Percentiles rank a stretch among this genome's conserved stretches.
Conservation (phyloP, 2,113 vertebrate species). For the Pyxicephalus adspersus region DNA sequence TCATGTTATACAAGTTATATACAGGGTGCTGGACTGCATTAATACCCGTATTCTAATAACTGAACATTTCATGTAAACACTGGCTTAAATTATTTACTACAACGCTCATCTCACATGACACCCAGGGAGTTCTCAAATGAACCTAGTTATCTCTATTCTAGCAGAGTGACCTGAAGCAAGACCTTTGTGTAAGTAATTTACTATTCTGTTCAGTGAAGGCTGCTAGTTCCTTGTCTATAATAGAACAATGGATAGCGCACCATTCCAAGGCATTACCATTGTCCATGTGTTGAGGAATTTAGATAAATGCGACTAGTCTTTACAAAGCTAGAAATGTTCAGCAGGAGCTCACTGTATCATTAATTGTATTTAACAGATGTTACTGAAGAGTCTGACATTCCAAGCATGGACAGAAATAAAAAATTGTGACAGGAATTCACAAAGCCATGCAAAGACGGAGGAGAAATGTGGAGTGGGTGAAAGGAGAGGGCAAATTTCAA, state of each 20-base stretch:
- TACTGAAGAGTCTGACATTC: neutral
- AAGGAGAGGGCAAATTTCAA: no score
- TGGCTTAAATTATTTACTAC: constrained; percentile 21
- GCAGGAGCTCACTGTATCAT: neutral
- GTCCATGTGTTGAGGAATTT: constrained; percentile 4
- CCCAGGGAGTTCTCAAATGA: constrained; percentile 45
- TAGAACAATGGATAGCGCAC: constrained; percentile 48
- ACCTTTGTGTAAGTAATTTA: constrained; percentile 55
- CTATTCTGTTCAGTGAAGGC: constrained; percentile 44
- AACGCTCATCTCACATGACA: constrained; percentile 27
- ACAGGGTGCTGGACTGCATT: neutral
- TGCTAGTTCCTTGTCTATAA: constrained; percentile 42
- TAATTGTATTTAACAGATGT: neutral
- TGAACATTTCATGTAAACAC: constrained; percentile 13
- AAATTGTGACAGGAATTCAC: no score
- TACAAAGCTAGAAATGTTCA: no score
- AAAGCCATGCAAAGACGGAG: no score
- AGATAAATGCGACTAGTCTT: constrained; percentile 13
- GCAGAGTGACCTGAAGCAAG: constrained; percentile 53
- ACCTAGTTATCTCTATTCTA: constrained; percentile 51
- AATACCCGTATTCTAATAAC: constrained; percentile 6
- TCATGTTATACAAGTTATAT: neutral
- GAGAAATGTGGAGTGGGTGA: no score
- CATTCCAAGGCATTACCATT: constrained; percentile 30
- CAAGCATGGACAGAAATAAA: neutral